Evolutionary conservation across 2,888 invertebrate genomes (phyloP).

Genomic region (Phoenoteleia sp.): DNA sequence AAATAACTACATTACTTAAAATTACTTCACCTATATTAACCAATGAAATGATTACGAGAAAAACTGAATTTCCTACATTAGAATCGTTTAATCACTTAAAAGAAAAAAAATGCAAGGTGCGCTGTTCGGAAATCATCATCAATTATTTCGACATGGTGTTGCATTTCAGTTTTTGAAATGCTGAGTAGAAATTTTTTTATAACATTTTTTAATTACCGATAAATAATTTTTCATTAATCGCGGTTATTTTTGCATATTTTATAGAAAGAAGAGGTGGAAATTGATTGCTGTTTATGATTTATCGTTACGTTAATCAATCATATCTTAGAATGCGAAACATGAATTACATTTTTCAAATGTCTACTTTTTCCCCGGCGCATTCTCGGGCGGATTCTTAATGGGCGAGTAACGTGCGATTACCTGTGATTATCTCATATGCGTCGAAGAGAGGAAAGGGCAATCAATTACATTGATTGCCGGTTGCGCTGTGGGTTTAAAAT

Average conservation of each 20-base stretch:
- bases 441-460: slow-evolving; percentile 45
- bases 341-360: slow-evolving; percentile 62
- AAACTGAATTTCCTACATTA: too few species aligned
- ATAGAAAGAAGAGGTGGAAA: slow-evolving; percentile 22
- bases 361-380: slow-evolving; percentile 5
- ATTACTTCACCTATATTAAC: too few species aligned
- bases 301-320: slow-evolving; percentile 64
- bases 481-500: slow-evolving; percentile 38
- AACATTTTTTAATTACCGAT: slow-evolving; percentile 40
- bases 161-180: neutral
- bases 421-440: slow-evolving; percentile 53
- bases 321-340: slow-evolving; percentile 28
- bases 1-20: too few species aligned
- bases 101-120: too few species aligned
- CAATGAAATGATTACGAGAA: too few species aligned
- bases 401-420: slow-evolving; percentile 52
- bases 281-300: slow-evolving; percentile 65
- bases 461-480: slow-evolving; percentile 35
- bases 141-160: neutral
- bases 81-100: too few species aligned
- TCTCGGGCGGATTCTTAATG: slow-evolving; percentile 45
- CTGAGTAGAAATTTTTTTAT: neutral
- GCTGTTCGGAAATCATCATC: too few species aligned
- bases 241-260: neutral
- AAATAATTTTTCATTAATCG: slow-evolving; percentile 40